These are phyloP conservation scores for Sycophila texana DNA, from an alignment of 2,888 invertebrate species.

Conservation along the genomic window DNA sequence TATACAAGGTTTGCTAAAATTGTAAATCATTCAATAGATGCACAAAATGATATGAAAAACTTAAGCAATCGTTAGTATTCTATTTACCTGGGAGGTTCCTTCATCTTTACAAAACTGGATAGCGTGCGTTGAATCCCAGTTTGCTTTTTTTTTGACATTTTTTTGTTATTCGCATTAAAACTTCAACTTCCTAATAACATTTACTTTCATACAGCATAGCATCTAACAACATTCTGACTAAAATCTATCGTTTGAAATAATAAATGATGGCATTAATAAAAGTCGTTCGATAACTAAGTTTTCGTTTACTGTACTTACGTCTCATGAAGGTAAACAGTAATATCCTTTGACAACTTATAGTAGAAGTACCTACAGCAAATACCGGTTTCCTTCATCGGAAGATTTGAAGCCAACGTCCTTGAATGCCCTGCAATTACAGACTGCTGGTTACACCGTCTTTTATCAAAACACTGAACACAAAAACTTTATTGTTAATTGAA, in stretches of 20 bases:
- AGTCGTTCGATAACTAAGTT: too few relatives aligned
- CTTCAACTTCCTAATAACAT: not conserved
- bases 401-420: too few relatives aligned
- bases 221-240: not conserved
- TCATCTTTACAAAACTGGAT: conserved; percentile 46
- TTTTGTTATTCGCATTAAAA: not conserved
- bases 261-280: too few relatives aligned
- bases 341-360: too few relatives aligned
- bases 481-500: too few relatives aligned
- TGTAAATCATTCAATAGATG: conserved; percentile 7
- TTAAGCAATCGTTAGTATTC: not conserved
- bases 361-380: too few relatives aligned
- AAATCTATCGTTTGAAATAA: not conserved
- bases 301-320: too few relatives aligned
- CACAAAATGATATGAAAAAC: conserved; percentile 3
- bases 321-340: too few relatives aligned
- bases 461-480: too few relatives aligned
- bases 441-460: too few relatives aligned
- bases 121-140: conserved; percentile 42
- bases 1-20: not conserved
- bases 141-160: conserved; percentile 40
- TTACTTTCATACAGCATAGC: not conserved
- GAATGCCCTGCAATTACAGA: too few relatives aligned
- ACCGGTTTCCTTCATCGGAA: too few relatives aligned
- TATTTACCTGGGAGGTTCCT: not conserved